A percentile compares a stretch with the other conserved stretches of the same genome.
phyloP scores from a whole-genome alignment of 2,113 vertebrate genomes.

The Grallaria varia region DNA sequence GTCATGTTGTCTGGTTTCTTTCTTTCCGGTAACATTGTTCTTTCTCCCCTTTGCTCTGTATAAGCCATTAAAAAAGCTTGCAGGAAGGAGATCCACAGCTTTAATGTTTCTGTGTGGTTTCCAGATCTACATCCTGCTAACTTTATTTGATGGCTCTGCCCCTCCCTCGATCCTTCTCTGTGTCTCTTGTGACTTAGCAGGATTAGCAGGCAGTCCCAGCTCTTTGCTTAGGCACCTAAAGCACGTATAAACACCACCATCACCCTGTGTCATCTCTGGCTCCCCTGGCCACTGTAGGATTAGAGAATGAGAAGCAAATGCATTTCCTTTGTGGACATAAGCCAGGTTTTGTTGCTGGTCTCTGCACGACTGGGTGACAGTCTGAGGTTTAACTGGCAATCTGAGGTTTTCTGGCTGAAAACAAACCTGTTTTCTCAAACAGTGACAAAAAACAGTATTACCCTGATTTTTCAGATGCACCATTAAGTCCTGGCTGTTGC shows the following conservation, averaged over 20 bases:
- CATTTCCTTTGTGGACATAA: not conserved
- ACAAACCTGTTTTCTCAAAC: not conserved
- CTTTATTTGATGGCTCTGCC: not conserved
- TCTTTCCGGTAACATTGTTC: not conserved
- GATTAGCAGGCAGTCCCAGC: not conserved
- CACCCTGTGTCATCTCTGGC: not conserved
- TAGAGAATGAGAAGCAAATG: not conserved
- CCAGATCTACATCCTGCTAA: not conserved
- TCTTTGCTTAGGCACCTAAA: rapidly evolving
- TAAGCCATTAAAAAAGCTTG: not conserved
- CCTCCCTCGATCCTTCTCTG: not conserved
- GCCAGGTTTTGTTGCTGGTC: not conserved
- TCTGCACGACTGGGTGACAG: not conserved
- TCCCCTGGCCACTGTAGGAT: not conserved
- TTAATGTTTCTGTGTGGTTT: not conserved
- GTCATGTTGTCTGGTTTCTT: rapidly evolving
- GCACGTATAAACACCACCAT: not conserved
- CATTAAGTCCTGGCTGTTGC: not conserved
- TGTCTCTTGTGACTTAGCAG: not conserved
- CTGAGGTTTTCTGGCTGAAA: not conserved
- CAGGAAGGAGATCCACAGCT: not conserved
- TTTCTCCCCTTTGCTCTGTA: not conserved
- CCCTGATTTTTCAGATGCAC: not conserved
- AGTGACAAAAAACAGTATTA: not conserved
- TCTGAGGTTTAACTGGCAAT: not conserved